Base-by-base conservation (phyloP, 2,797 vertebrate species). In the Thripadectes ignobilis region DNA sequence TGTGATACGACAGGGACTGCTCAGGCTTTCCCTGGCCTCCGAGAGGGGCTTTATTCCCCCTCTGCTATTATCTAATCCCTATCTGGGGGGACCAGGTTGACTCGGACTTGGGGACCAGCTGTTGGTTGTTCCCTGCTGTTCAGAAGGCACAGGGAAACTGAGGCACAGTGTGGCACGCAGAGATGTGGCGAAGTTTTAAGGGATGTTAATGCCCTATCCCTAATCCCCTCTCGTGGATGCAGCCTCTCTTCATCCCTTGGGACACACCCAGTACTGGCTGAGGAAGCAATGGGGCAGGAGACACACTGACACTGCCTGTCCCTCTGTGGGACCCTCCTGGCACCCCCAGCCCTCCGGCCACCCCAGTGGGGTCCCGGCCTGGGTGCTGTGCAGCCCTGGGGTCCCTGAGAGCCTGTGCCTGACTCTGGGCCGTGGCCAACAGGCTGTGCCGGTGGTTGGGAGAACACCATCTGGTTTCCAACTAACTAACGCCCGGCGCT, bases 401-500 rank as follows among this genome's bases (percentile, higher is more conserved):
- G 81, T 72, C 62, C 63, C 74, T 34, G 58, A 34, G 93, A 93
- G 76, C 73, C 92, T 11, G 57, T 0, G 21, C 54, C 84, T 65
- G 82, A 59, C 92, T 48, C 1, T 3, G 43, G 88, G 67, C 93
- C 4, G 24, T 12, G 23, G 71, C 86, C 46, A 17, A 80, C 43
- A 14, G 73, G 80, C 91, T 66, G 86, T 66, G 88, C 83, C 8
- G 80, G 74, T 59, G 72, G 27, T 29, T 62, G 81, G 86, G 80
- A 68, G 86, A 93, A 78, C 86, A 95, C 96, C 96, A 94, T 96
- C 95, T 96, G 95, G 80, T 96, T 96, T 94, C 94, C 94, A 87
- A 84, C 94, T 88, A 75, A 87, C 93, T 75, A 93, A 79, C 89
- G 92, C 95, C 94, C 74, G 18, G 81, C 55, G 14, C 86, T 96